Percentiles rank a stretch among this genome's conserved stretches.
phyloP scores from a whole-genome alignment of 2,113 vertebrate species.

The Galeopterus variegatus region DNA sequence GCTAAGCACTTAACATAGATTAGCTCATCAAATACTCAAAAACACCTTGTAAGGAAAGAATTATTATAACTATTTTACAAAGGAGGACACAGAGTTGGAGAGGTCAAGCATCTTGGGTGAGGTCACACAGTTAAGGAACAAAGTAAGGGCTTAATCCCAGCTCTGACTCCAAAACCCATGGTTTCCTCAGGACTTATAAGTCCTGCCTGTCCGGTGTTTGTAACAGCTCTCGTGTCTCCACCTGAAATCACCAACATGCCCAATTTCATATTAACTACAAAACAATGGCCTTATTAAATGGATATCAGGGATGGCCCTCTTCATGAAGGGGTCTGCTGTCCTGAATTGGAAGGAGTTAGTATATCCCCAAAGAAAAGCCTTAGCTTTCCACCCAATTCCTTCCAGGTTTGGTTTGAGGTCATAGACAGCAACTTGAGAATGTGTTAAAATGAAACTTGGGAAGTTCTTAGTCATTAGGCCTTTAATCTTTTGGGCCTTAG shows the following conservation, averaged over 20 bases:
- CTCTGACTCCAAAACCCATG: neutral
- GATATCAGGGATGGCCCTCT: neutral
- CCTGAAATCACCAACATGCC: neutral
- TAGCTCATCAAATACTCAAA: slow-evolving; percentile 32
- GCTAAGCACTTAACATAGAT: neutral
- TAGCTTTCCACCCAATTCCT: neutral
- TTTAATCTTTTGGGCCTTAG: slow-evolving; percentile 15
- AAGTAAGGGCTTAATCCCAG: neutral
- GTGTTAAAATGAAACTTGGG: neutral
- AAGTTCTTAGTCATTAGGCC: neutral
- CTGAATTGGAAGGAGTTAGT: neutral
- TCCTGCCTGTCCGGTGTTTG: neutral
- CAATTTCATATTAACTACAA: neutral
- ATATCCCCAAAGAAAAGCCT: neutral
- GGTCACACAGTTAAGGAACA: neutral
- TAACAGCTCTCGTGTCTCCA: neutral
- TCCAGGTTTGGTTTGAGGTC: neutral
- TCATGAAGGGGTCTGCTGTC: neutral
- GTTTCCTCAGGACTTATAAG: neutral
- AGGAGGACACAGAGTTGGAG: neutral
- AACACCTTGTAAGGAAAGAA: neutral
- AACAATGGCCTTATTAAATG: neutral
- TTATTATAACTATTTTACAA: neutral
- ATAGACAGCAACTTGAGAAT: neutral
- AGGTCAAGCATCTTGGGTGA: neutral